Evolutionary conservation across 2,113 vertebrate species (phyloP).

Genomic region (Callocephalon fimbriatum): DNA sequence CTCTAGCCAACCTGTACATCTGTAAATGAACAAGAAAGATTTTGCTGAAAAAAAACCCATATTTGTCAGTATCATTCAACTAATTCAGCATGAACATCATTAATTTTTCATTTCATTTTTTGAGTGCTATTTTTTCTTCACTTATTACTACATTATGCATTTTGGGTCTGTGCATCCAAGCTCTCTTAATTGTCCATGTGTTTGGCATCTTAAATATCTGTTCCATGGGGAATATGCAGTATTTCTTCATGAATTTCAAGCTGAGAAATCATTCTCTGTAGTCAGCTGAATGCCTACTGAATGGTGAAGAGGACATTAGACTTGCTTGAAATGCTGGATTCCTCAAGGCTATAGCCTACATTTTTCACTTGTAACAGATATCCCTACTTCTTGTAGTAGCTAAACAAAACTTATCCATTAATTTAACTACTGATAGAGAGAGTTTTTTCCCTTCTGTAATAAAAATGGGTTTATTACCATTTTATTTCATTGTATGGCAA

Average conservation of each 20-base stretch:
- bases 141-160: background rate
- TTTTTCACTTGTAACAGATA: background rate
- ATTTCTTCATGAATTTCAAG: background rate
- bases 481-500: background rate
- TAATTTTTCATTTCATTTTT: background rate
- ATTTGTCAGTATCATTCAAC: background rate
- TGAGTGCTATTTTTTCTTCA: background rate
- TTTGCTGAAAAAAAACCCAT: background rate
- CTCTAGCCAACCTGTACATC: background rate
- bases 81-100: background rate
- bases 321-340: background rate
- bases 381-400: background rate
- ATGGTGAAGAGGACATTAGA: background rate
- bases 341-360: background rate
- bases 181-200: background rate
- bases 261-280: background rate
- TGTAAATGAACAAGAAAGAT: background rate
- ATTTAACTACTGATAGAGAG: background rate
- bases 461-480: background rate
- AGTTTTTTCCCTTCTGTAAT: background rate
- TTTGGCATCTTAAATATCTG: background rate
- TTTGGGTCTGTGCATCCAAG: background rate
- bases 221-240: background rate
- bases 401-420: background rate
- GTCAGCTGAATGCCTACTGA: background rate